Percentiles rank a stretch among this genome's conserved stretches.
phyloP scores from a whole-genome alignment of 1,140 invertebrate genomes.

The Antheraea pernyi region DNA sequence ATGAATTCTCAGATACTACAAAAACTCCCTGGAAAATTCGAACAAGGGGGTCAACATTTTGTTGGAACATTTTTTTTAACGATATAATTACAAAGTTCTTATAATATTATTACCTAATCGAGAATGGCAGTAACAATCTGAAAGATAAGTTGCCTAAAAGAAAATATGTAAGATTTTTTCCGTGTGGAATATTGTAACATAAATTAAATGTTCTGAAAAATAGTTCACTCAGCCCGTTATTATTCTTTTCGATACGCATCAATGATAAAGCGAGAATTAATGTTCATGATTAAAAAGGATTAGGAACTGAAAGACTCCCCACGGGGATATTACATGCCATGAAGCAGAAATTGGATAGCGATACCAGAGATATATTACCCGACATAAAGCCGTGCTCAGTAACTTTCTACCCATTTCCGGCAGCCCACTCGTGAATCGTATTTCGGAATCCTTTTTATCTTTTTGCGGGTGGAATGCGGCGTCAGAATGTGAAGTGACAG shows the following conservation, averaged over 20 bases:
- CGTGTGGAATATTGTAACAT: no score
- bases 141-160: no score
- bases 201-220: not conserved
- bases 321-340: constrained; percentile 67
- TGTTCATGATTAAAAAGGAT: constrained; percentile 55
- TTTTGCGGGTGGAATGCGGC: constrained; percentile 56
- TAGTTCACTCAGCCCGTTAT: not conserved
- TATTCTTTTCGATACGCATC: not conserved
- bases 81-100: no score
- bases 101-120: no score
- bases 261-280: constrained; percentile 41
- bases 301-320: constrained; percentile 63
- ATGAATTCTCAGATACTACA: no score
- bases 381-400: constrained; percentile 63
- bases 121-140: no score
- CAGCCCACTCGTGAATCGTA: constrained; percentile 73
- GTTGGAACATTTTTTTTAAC: no score
- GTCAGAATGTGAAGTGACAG: constrained; percentile 64
- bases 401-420: constrained; percentile 71
- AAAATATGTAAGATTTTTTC: no score
- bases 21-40: no score
- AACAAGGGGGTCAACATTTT: no score
- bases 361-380: constrained; percentile 70
- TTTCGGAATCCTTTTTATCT: constrained; percentile 72
- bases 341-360: constrained; percentile 72